These are phyloP conservation scores for Pseudachorutes palmiensis DNA, from an alignment of 1,140 invertebrate species.

Conservation along the genomic window DNA sequence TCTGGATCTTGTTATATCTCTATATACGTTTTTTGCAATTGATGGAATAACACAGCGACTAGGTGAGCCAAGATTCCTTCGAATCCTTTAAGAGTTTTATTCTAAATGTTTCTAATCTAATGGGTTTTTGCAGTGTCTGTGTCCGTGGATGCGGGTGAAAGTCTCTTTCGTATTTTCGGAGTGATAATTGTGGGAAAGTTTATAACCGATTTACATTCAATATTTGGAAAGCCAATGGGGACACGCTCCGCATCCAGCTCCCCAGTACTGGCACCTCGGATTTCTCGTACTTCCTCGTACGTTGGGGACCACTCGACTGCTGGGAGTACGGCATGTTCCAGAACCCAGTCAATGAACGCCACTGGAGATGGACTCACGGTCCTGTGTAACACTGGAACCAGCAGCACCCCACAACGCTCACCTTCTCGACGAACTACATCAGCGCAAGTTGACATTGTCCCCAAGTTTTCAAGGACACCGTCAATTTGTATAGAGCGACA, in stretches of 20 bases:
- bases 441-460: neutral
- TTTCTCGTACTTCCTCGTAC: neutral
- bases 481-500: neutral
- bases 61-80: neutral
- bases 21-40: conserved; percentile 6
- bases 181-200: conserved; percentile 22
- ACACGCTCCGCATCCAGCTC: neutral
- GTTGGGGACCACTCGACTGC: neutral
- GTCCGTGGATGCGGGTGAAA: conserved; percentile 12
- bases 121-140: neutral
- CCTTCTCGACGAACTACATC: neutral
- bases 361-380: neutral
- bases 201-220: conserved; percentile 18
- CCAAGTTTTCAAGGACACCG: neutral
- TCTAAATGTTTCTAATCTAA: conserved; percentile 2
- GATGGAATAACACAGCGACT: conserved; percentile 1
- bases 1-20: conserved; percentile 14
- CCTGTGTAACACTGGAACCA: neutral
- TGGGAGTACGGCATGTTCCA: neutral
- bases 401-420: neutral
- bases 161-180: conserved; percentile 17
- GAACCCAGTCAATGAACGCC: neutral
- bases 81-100: neutral
- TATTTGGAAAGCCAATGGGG: conserved; percentile 21
- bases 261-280: neutral